Evolutionary conservation across 2,113 vertebrate species (phyloP).

Genomic region (Saguinus imperator): DNA sequence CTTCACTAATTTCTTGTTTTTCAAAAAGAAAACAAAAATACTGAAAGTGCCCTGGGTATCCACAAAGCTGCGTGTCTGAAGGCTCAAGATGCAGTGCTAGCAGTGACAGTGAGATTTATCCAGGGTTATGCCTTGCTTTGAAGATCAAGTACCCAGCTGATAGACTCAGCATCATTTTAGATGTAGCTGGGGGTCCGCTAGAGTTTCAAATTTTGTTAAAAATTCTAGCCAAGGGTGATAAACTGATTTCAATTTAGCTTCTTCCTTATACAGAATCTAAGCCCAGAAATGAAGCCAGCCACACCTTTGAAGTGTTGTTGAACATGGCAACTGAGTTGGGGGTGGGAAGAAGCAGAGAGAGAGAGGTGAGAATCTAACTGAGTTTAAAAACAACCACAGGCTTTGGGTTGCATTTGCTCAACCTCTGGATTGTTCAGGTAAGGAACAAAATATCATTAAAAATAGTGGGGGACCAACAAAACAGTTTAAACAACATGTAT

Average conservation of each 20-base stretch:
- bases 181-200: slow-evolving; percentile 55
- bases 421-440: slow-evolving; percentile 60
- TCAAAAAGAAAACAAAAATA: slow-evolving; percentile 24
- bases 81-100: not conserved
- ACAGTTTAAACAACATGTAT: slow-evolving; percentile 46
- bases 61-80: not conserved
- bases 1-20: not conserved
- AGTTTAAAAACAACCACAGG: slow-evolving; percentile 64
- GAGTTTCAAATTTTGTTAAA: slow-evolving; percentile 69
- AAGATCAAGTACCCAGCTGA: slow-evolving; percentile 51
- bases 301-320: slow-evolving; percentile 75
- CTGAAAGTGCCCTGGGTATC: not conserved
- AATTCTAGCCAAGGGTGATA: slow-evolving; percentile 66
- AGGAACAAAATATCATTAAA: slow-evolving; percentile 66
- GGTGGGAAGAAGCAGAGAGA: slow-evolving; percentile 46
- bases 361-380: slow-evolving; percentile 42
- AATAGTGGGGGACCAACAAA: slow-evolving; percentile 52
- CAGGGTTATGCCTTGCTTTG: not conserved
- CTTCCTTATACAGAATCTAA: slow-evolving; percentile 70
- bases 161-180: slow-evolving; percentile 54
- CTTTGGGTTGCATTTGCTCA: slow-evolving; percentile 41
- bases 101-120: not conserved
- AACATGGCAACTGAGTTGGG: slow-evolving; percentile 61
- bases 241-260: slow-evolving; percentile 70
- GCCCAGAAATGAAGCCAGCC: slow-evolving; percentile 66